phyloP scores from a whole-genome alignment of 37 sponge, comb jelly and placozoan species.

The Lycopodina hypogea region DNA sequence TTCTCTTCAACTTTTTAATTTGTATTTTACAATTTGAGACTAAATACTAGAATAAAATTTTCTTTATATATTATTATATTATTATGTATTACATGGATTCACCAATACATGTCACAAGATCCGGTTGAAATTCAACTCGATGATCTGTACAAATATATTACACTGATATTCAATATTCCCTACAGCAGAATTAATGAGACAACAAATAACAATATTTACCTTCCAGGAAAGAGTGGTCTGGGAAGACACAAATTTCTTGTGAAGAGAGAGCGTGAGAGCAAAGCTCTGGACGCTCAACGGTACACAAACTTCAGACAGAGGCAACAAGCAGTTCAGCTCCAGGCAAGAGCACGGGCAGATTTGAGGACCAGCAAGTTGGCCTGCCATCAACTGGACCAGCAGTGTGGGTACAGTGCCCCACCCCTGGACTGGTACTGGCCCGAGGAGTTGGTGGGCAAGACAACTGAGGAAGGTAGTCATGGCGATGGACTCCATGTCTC shows the following conservation, averaged over 20 bases:
- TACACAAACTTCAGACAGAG: slow-evolving; percentile 37
- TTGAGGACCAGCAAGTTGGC: slow-evolving; percentile 49
- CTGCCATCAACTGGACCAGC: slow-evolving; percentile 60
- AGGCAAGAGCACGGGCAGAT: slow-evolving; percentile 18
- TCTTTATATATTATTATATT: too few relatives aligned
- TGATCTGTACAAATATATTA: too few relatives aligned
- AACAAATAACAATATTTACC: neutral
- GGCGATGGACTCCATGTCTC: too few relatives aligned
- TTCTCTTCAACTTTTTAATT: too few relatives aligned
- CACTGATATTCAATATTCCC: too few relatives aligned
- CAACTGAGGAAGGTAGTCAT: neutral
- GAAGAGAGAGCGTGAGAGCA: slow-evolving; percentile 8
- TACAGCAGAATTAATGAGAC: too few relatives aligned
- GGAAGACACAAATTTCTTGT: slow-evolving; percentile 33
- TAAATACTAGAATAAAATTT: too few relatives aligned
- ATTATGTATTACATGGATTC: too few relatives aligned
- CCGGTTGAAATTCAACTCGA: too few relatives aligned
- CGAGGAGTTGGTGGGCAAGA: neutral
- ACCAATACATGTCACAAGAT: too few relatives aligned
- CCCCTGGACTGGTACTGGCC: slow-evolving; percentile 50
- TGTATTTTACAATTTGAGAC: too few relatives aligned
- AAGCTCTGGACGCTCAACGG: slow-evolving; percentile 5
- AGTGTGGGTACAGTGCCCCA: slow-evolving; percentile 24
- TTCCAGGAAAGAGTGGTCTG: slow-evolving; percentile 50
- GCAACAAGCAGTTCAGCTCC: neutral